phyloP scores from a whole-genome alignment of 2,888 invertebrate species.

The Stenurella melanura region DNA sequence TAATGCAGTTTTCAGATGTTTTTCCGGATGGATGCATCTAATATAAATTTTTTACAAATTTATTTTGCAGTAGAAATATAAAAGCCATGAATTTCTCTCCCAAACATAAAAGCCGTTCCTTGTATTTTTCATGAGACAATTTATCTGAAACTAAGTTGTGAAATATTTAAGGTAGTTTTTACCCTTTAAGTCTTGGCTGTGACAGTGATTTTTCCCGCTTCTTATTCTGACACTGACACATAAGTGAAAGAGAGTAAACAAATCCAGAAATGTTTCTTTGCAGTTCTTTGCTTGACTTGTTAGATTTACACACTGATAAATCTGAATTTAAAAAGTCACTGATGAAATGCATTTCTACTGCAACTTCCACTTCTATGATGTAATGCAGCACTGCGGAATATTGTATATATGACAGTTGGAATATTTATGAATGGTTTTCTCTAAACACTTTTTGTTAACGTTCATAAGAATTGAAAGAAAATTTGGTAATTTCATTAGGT shows the following conservation, averaged over 20 bases:
- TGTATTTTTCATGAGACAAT: conserved; percentile 67
- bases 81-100: conserved; percentile 33
- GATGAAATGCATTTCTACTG: conserved; percentile 42
- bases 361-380: background rate
- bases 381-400: background rate
- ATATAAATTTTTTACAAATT: conserved; percentile 23
- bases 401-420: conserved; percentile 19
- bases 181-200: conserved; percentile 60
- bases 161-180: conserved; percentile 66
- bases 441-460: background rate
- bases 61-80: conserved; percentile 28
- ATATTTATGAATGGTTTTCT: conserved; percentile 28
- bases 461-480: background rate
- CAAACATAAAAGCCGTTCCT: conserved; percentile 53
- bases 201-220: conserved; percentile 61
- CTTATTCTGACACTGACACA: conserved; percentile 57
- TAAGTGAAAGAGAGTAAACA: conserved; percentile 56
- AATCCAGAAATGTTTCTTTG: conserved; percentile 53
- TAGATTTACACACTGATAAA: conserved; percentile 50
- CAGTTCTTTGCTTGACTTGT: conserved; percentile 30
- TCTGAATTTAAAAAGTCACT: conserved; percentile 49
- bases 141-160: conserved; percentile 66
- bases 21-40: background rate
- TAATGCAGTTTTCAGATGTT: background rate
- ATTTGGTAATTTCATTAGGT: background rate